Evolutionary conservation across 2,113 vertebrate genomes (phyloP), one percentile per base, ranked within the genome.

Genomic region (Alouatta palliata): DNA sequence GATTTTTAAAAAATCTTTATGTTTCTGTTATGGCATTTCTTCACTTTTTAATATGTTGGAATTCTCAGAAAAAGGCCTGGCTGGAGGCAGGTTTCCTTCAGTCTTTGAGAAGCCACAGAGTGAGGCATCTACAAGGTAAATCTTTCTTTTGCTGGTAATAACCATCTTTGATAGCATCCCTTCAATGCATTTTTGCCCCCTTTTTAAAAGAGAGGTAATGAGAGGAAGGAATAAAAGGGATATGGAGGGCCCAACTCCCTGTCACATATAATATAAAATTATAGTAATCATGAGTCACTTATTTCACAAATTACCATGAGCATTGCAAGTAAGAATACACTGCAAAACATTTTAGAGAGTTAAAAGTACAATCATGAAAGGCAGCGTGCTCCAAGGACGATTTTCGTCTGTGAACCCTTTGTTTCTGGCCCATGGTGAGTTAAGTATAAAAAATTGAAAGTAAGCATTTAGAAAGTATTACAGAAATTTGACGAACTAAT

Each of bases 401-500:
- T 35, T 87, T 66, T 52, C 7, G 23, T 66, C 43, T 85, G 45
- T n/a, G 25, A 93, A 77, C 71, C 4, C n/a, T 82, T 35, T 81
- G 25, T 68, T 68, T 94, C 45, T 70, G 45, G 21, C 35, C 82
- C 40, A 6, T 40, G 37, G 40, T 54, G 66, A 66, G 64, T 52
- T n/a, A 97, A 86, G 25, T 68, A 93, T 40, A n/a, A 90, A 95
- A 93, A 90, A 70, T 47, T 61, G n/a, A 94, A 32, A 76, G n/a
- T 86, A 20, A 83, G 11, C 10, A 43, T 83, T 91, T 95, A 93
- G 79, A 84, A 88, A 93, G 17, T 71, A 45, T 54, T 79, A 43
- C 1, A 71, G 61, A 83, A 75, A 96, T 87, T 71, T 93, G 95
- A 91, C 94, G 90, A 95, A 80, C 52, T 96, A 96, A 96, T 95